Conservation (phyloP, 2,113 vertebrate genomes). For the Sphaerodactylus townsendi region DNA sequence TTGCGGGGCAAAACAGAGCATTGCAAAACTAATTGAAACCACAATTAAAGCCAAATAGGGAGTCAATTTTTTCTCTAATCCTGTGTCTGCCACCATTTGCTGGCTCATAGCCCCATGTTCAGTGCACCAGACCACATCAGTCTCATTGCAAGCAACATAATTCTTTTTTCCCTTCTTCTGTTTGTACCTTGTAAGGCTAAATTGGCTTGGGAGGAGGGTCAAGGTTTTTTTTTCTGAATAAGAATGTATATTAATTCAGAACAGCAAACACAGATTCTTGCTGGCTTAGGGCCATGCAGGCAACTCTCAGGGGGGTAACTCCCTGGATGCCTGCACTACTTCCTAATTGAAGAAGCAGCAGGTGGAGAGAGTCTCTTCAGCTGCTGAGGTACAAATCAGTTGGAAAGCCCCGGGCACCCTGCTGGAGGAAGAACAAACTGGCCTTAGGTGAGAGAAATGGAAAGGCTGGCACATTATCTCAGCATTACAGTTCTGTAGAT, state of each 20-base stretch:
- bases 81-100: background rate
- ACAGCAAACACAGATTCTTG: background rate
- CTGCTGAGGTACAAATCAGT: background rate
- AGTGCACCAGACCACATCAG: background rate
- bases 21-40: background rate
- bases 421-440: background rate
- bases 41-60: background rate
- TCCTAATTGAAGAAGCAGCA: background rate
- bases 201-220: background rate
- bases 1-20: slow-evolving; percentile 8
- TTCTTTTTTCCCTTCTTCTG: background rate
- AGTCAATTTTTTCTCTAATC: no score
- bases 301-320: background rate
- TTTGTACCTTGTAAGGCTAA: background rate
- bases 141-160: background rate
- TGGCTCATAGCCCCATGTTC: background rate
- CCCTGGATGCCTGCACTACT: background rate
- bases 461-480: background rate
- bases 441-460: background rate
- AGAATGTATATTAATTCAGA: background rate
- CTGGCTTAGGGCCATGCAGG: background rate
- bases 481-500: no score
- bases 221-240: background rate
- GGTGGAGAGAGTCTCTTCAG: background rate
- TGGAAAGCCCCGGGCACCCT: background rate